Evolutionary conservation across 2,797 vertebrate species (phyloP).

Genomic region (Ceryle rudis): DNA sequence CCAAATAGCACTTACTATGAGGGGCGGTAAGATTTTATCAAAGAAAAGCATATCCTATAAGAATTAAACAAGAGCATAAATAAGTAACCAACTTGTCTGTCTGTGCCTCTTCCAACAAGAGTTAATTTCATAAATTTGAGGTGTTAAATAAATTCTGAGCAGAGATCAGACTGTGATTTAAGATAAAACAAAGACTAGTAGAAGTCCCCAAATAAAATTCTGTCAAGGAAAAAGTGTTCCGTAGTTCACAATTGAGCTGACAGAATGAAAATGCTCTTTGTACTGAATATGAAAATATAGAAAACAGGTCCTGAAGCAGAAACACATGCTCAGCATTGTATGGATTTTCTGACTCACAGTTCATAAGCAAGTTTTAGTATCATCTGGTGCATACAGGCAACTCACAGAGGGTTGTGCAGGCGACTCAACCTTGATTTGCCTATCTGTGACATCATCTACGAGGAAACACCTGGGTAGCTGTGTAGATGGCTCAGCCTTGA

Average conservation of each 20-base stretch:
- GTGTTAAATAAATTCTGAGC: background rate
- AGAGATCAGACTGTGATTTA: background rate
- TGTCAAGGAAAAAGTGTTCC: background rate
- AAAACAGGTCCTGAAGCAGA: background rate
- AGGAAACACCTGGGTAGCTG: too few species aligned
- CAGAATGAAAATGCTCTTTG: background rate
- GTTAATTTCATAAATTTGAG: background rate
- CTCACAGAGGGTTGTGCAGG: too few species aligned
- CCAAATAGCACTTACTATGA: background rate
- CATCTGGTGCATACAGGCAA: too few species aligned
- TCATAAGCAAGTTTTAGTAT: too few species aligned
- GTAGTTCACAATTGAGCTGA: background rate
- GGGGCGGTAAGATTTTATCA: background rate
- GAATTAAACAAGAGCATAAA: background rate
- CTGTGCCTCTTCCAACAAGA: background rate
- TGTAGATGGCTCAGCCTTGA: too few species aligned
- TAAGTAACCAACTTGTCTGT: background rate
- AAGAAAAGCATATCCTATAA: background rate
- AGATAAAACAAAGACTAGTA: background rate
- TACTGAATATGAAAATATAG: background rate
- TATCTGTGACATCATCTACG: too few species aligned
- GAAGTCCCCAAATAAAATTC: background rate
- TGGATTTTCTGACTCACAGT: too few species aligned
- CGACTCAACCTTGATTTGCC: too few species aligned
- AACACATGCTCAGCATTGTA: background rate